A percentile compares a stretch with the other conserved stretches of the same genome.
Conservation (phyloP, 2,888 invertebrate genomes). For the Lathronympha strigana region DNA sequence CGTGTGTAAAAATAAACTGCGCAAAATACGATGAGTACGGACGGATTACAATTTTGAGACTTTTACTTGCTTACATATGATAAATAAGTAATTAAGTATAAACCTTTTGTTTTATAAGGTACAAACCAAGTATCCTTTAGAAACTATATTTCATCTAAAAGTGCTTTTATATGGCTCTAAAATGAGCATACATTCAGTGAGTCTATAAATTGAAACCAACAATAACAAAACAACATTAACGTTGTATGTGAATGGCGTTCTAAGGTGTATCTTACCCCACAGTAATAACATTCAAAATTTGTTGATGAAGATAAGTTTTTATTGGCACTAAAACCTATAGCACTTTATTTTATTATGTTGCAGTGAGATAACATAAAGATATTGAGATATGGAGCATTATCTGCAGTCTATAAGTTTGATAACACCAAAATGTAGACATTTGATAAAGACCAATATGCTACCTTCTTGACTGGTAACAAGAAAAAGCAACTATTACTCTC, state of each 20-base stretch:
- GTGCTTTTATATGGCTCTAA: background rate
- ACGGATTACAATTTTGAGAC: too few relatives aligned
- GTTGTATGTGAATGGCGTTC: background rate
- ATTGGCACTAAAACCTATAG: conserved; percentile 7
- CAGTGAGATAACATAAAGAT: background rate
- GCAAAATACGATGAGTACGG: background rate
- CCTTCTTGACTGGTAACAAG: background rate
- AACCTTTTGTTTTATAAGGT: too few relatives aligned
- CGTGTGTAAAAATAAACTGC: too few relatives aligned
- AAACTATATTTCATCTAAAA: too few relatives aligned
- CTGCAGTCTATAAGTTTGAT: conserved; percentile 8
- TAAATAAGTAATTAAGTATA: too few relatives aligned
- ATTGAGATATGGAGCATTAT: background rate
- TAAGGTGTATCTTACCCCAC: conserved; percentile 7
- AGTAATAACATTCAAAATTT: background rate
- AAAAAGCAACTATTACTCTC: background rate
- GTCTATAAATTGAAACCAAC: background rate
- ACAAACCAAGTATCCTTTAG: too few relatives aligned
- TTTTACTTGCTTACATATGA: too few relatives aligned
- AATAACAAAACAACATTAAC: background rate
- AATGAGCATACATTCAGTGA: background rate
- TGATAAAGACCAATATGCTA: conserved; percentile 6
- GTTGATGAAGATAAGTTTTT: conserved; percentile 12
- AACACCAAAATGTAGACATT: background rate
- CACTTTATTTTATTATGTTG: conserved; percentile 4